Evolutionary conservation across 2,113 vertebrate genomes (phyloP).

Genomic region (Otis tarda): DNA sequence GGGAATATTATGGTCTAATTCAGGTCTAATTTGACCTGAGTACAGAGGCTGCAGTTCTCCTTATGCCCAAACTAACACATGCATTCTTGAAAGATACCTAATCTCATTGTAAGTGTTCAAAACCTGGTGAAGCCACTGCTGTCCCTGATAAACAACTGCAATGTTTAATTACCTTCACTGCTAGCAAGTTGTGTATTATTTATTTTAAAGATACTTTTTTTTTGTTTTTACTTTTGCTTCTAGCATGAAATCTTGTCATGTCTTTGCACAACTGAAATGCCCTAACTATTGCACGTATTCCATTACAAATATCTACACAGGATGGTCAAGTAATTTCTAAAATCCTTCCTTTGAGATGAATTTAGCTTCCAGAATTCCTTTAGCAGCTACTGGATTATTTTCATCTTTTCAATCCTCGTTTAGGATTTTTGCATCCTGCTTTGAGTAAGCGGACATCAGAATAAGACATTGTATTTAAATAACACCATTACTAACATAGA

Average conservation of each 20-base stretch:
- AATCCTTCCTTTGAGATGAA: background rate
- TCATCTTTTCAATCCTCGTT: background rate
- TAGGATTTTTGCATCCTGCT: background rate
- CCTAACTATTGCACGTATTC: background rate
- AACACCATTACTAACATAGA: background rate
- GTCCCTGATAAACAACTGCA: background rate
- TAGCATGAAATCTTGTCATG: background rate
- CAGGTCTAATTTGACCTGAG: background rate
- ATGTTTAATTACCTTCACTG: background rate
- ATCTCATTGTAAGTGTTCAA: background rate
- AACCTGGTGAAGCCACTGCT: background rate
- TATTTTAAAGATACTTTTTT: background rate
- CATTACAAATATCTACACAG: background rate
- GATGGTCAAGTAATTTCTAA: constrained; percentile 4
- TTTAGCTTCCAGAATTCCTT: constrained; percentile 38
- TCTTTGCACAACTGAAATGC: background rate
- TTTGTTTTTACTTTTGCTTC: background rate
- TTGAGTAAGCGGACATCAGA: background rate
- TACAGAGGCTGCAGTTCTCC: background rate
- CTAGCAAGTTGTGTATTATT: background rate
- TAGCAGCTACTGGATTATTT: constrained; percentile 40
- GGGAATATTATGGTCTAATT: background rate
- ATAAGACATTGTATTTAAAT: background rate
- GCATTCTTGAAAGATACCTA: background rate
- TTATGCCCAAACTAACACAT: background rate